Conservation (phyloP, 2,113 vertebrate genomes). For the Hydrochoerus hydrochaeris region DNA sequence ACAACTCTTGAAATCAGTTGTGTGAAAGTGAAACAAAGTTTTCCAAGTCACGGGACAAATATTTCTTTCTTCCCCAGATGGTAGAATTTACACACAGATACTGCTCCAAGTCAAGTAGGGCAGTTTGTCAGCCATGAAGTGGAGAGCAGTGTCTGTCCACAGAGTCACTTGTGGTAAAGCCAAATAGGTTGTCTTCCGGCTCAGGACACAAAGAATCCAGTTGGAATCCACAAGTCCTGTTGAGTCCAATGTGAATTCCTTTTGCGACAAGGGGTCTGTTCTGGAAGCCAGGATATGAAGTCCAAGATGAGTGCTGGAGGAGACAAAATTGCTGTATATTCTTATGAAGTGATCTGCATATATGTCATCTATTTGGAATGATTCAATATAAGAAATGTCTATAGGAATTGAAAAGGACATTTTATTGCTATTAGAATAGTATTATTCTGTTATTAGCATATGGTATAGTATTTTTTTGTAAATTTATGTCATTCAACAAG, state of each 20-base stretch:
- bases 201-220: too few species aligned
- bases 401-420: neutral
- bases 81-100: neutral
- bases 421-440: neutral
- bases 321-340: neutral
- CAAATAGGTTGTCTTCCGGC: too few species aligned
- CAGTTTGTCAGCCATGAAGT: too few species aligned
- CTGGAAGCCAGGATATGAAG: too few species aligned
- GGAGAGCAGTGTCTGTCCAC: neutral
- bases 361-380: neutral
- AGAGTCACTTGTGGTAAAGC: too few species aligned
- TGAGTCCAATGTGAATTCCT: too few species aligned
- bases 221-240: too few species aligned
- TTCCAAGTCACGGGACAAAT: slow-evolving; percentile 81
- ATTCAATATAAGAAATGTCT: neutral
- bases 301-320: too few species aligned
- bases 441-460: neutral
- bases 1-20: slow-evolving; percentile 96
- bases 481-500: neutral
- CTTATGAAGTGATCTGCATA: neutral
- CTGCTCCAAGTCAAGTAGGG: neutral
- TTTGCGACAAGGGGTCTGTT: too few species aligned
- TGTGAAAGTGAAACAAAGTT: slow-evolving; percentile 80
- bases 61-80: slow-evolving; percentile 82
- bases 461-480: neutral